These are phyloP conservation scores for Sycophaga agraensis DNA, from an alignment of 1,140 invertebrate genomes.

Conservation along the genomic window DNA sequence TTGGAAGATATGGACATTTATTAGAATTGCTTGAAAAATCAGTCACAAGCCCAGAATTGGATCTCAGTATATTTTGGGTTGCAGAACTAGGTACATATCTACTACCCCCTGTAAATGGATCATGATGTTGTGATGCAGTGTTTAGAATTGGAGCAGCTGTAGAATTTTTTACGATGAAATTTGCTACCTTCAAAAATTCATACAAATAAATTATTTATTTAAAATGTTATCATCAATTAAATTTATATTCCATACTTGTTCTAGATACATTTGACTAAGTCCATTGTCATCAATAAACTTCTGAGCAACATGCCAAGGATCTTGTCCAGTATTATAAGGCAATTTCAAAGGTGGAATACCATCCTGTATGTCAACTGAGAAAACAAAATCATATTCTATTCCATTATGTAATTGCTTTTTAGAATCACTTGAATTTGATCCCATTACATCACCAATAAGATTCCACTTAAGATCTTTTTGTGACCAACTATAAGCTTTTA, in stretches of 20 bases:
- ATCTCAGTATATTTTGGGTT: constrained; percentile 26
- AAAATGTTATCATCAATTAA: not conserved
- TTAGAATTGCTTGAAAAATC: constrained; percentile 38
- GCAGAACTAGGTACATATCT: constrained; percentile 67
- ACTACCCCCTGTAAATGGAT: constrained; percentile 80
- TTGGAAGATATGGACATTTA: constrained; percentile 44
- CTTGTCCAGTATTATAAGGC: constrained; percentile 86
- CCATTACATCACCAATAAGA: constrained; percentile 87
- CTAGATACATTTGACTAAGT: constrained; percentile 84
- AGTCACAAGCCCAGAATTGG: constrained; percentile 35
- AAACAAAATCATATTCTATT: constrained; percentile 93
- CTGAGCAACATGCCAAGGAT: constrained; percentile 87
- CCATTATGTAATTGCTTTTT: constrained; percentile 82
- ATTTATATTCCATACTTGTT: constrained; percentile 68
- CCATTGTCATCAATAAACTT: constrained; percentile 88
- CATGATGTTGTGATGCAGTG: constrained; percentile 61
- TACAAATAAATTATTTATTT: not conserved
- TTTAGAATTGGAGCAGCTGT: constrained; percentile 37
- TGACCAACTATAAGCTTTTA: constrained; percentile 82
- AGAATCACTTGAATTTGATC: constrained; percentile 66
- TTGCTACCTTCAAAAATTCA: constrained; percentile 73
- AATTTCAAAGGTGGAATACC: constrained; percentile 84
- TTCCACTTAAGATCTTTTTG: constrained; percentile 72
- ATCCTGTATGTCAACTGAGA: constrained; percentile 91
- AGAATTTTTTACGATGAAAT: constrained; percentile 87